Evolutionary conservation across 1,140 invertebrate genomes (phyloP).

Genomic region (Euura saliciscinereae): DNA sequence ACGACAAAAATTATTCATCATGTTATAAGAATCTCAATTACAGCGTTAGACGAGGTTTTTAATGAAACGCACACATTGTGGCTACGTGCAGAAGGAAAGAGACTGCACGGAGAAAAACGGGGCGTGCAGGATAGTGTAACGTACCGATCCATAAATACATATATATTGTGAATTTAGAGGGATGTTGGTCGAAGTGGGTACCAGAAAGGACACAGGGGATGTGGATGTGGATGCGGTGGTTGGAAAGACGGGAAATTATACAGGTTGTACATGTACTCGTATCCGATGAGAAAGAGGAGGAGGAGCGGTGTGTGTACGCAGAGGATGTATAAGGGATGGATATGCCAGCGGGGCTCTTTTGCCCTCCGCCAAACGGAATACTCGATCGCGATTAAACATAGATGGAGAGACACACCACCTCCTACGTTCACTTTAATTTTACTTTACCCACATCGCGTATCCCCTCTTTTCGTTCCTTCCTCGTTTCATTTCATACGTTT

Average conservation of each 20-base stretch:
- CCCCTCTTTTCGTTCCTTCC: too few relatives aligned
- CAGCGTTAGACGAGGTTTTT: too few relatives aligned
- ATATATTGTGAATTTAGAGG: constrained; percentile 34
- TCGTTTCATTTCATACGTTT: constrained; percentile 33
- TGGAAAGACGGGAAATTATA: neutral
- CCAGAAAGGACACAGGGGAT: neutral
- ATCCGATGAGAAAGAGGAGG: neutral
- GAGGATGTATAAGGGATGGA: constrained; percentile 2
- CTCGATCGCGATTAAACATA: constrained; percentile 56
- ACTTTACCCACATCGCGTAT: constrained; percentile 3
- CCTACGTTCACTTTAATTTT: neutral
- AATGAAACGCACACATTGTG: too few relatives aligned
- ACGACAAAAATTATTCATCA: too few relatives aligned
- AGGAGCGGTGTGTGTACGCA: neutral
- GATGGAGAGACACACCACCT: constrained; percentile 31
- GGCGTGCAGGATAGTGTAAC: too few relatives aligned
- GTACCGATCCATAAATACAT: constrained; percentile 32
- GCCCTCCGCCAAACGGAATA: constrained; percentile 52
- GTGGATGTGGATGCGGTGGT: neutral
- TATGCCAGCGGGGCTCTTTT: constrained; percentile 25
- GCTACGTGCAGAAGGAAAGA: too few relatives aligned
- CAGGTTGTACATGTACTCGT: constrained; percentile 1
- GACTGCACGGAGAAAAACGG: too few relatives aligned
- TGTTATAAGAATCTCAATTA: too few relatives aligned
- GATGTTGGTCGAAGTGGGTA: neutral